Evolutionary conservation across 2,113 vertebrate genomes (phyloP).

Genomic region (Tupaia tana): DNA sequence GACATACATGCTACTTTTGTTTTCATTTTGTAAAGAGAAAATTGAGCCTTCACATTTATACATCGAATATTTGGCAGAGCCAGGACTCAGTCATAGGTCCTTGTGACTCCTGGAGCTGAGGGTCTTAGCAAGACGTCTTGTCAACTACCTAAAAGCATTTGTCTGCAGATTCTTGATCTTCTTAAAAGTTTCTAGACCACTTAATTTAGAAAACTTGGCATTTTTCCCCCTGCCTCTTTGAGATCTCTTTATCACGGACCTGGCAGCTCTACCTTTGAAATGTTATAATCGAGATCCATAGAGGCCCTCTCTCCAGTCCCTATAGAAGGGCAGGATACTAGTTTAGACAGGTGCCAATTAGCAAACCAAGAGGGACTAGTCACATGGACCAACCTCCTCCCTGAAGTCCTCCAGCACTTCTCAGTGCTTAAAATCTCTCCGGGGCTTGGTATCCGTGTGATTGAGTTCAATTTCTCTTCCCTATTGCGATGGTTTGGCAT

Average conservation of each 20-base stretch:
- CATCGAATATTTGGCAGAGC: neutral
- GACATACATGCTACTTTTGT: neutral
- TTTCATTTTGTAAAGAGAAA: neutral
- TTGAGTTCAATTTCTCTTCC: neutral
- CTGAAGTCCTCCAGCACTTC: neutral
- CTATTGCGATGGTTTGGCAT: neutral
- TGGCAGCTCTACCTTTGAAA: neutral
- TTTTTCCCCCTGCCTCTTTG: neutral
- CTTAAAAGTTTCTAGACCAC: neutral
- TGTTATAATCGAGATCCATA: too few species aligned
- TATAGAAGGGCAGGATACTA: neutral
- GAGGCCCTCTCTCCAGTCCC: neutral
- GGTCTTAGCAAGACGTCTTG: too few species aligned
- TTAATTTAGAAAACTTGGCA: neutral
- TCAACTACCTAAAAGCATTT: neutral
- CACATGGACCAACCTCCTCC: neutral
- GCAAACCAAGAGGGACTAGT: neutral
- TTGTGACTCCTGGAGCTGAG: neutral
- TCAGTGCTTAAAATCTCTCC: neutral
- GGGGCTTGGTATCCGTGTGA: neutral
- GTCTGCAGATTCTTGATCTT: neutral
- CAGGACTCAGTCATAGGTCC: neutral
- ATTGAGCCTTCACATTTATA: neutral
- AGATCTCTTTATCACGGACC: neutral
- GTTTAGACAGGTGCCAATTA: neutral